Base-by-base conservation (phyloP, 2,113 vertebrate genomes). In the Cisticola juncidis region DNA sequence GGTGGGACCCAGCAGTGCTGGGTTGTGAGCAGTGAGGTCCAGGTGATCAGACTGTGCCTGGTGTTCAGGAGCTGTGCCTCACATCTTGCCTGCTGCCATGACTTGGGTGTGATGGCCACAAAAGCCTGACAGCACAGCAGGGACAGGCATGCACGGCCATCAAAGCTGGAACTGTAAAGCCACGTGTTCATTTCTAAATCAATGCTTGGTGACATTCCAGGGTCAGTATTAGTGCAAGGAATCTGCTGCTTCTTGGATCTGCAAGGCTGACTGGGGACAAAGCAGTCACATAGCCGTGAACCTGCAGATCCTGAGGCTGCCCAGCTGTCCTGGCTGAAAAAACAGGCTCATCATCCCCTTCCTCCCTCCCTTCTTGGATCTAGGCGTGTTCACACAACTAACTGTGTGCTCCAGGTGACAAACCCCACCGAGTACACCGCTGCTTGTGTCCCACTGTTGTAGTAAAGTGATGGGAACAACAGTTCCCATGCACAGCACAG, bases 1-100 rank as follows among this genome's bases (percentile, higher is more conserved):
- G 47, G 15, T 50, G 19, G 60, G 42, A 62, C 44, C 13, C 69
- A 33, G 45, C 57, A 7, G 26, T 0, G 0, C 0, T 9, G n/a
- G 26, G 36, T 19, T 22, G 8, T 19, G 36, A 94, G 42, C 1
- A 1, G 13, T 14, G 53, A 68, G 65, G 56, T 33, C 17, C 65
- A 62, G 74, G 72, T 4, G 21, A 78, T 51, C 33, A 44, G 8
- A 29, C 31, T 35, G 24, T n/a, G n/a, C 38, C 64, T 68, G 73
- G 48, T 12, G 87, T 82, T 74, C 3, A 8, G 36, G 26, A 81
- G 61, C 60, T 87, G 81, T 47, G 23, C 57, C 65, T 70, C 16
- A 9, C 2, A 0, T 28, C 56, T 42, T 68, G 44, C 45, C 65
- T 31, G 72, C 29, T 83, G 68, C 72, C 23, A 2, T 8, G 2